phyloP scores from a whole-genome alignment of 2,797 vertebrate species.

The Mus spretus region DNA sequence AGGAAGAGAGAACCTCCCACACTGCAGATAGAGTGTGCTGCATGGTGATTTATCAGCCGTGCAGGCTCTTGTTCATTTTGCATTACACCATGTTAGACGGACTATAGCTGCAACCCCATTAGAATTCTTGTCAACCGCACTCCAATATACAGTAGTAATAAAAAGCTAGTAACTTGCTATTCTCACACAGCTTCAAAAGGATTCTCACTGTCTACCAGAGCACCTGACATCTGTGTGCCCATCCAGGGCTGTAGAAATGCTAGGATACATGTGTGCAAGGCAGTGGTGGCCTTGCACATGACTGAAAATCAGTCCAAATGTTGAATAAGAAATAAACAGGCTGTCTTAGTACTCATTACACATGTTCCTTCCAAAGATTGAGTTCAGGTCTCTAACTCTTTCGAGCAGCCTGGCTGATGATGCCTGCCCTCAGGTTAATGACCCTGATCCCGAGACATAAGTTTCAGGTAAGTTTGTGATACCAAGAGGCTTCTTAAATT shows the following conservation, averaged over 20 bases:
- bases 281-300: not conserved
- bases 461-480: not conserved
- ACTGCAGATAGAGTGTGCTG: not conserved
- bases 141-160: not conserved
- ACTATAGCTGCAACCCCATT: not conserved
- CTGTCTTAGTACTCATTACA: not conserved
- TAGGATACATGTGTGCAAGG: not conserved
- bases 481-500: not conserved
- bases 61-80: conserved; percentile 19
- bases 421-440: not conserved
- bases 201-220: not conserved
- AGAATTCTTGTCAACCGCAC: not conserved
- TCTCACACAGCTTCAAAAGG: conserved; percentile 3
- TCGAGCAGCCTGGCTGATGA: not conserved
- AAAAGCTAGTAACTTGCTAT: conserved; percentile 9
- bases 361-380: not conserved
- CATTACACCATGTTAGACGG: not conserved
- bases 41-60: not conserved
- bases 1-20: not conserved
- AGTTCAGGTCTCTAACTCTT: not conserved
- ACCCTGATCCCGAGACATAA: conserved; percentile 1
- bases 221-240: not conserved
- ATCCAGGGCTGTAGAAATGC: not conserved
- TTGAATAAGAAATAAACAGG: not conserved
- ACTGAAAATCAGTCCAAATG: not conserved